Percentiles rank a stretch among this genome's conserved stretches.
These are phyloP conservation scores for Diachasma alloeum DNA, from an alignment of 1,140 invertebrate genomes.

Conservation along the genomic window DNA sequence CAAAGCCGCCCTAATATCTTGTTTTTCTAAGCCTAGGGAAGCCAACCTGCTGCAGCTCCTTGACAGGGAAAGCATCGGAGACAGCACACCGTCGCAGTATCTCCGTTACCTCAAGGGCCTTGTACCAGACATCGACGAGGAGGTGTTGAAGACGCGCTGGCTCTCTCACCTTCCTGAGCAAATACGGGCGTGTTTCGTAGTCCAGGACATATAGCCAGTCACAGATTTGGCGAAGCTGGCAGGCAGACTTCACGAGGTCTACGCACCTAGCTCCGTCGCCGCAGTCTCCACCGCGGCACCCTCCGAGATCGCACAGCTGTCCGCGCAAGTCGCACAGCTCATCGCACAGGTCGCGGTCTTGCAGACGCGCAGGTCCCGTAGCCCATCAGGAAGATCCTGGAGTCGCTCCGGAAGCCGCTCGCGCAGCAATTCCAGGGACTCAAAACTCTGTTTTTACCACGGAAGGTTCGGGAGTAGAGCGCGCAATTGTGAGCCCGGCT, in stretches of 20 bases:
- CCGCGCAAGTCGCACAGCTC: background rate
- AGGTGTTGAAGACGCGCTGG: background rate
- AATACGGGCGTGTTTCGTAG: background rate
- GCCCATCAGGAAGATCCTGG: background rate
- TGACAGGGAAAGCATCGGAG: background rate
- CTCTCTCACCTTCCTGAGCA: background rate
- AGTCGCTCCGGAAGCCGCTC: background rate
- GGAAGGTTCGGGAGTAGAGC: slow-evolving; percentile 28
- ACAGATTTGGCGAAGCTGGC: background rate
- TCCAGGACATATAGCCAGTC: background rate
- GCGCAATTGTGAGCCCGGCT: background rate
- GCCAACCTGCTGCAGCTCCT: background rate
- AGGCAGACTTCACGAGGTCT: background rate
- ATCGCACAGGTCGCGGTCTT: background rate
- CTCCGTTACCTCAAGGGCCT: background rate
- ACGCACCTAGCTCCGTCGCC: background rate
- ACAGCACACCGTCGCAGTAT: slow-evolving; percentile 2
- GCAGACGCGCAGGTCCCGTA: background rate
- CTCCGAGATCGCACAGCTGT: background rate
- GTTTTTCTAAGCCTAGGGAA: background rate
- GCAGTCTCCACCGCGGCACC: background rate
- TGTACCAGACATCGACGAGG: background rate
- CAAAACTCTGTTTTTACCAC: slow-evolving; percentile 15
- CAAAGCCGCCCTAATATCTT: background rate
- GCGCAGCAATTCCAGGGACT: background rate